Base-by-base conservation (phyloP, 1,140 invertebrate genomes). In the Papilio polytes region DNA sequence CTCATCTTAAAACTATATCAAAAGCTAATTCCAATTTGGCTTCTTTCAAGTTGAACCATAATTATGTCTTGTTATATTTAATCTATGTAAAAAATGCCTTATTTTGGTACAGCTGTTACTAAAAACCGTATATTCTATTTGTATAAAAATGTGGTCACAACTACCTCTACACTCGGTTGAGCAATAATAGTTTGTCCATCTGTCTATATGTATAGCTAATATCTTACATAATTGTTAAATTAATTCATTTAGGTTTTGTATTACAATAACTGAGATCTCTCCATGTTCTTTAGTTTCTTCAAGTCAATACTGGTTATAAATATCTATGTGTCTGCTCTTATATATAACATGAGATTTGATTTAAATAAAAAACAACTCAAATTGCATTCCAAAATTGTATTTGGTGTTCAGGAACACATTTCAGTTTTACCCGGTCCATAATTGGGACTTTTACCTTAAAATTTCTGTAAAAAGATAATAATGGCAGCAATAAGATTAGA, bases 11-110 rank as follows among this genome's bases (percentile, higher is more conserved):
- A 80, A 79, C 81, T 88, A 91, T 74, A 56, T 86, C 81, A 86
- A 92, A 92, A 93, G 90, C 92, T 94, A 91, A 89, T 89, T 91
- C 88, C 91, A 86, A 93, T 94, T 94, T 94, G 93, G 93, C 93
- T 94, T 94, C 93, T 94, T 94, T 94, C 89, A 94, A 94, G 93
- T 94, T 94, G 93, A 94, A 94, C 92, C 88, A 91, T 90, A 93
- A 90, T 94, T 91, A 94, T 93, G 92, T 94, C 93, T 94, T 94
- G 93, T 91, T 82, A 83, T 88, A 89, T 89, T 88, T 89, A 87
- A 86, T 85, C 84, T 91, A 92, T 81, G 83, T 85, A 90, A 85
- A 89, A 93, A 93, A 94, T 94, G 93, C 92, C 89, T 92, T 92
- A 92, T 87, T 93, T 93, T 93, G 92, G 93, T 94, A 93, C 91